A percentile compares a stretch with the other conserved stretches of the same genome.
These are phyloP conservation scores for Amazonetta brasiliensis DNA, from an alignment of 2,797 vertebrate genomes.

Conservation along the genomic window DNA sequence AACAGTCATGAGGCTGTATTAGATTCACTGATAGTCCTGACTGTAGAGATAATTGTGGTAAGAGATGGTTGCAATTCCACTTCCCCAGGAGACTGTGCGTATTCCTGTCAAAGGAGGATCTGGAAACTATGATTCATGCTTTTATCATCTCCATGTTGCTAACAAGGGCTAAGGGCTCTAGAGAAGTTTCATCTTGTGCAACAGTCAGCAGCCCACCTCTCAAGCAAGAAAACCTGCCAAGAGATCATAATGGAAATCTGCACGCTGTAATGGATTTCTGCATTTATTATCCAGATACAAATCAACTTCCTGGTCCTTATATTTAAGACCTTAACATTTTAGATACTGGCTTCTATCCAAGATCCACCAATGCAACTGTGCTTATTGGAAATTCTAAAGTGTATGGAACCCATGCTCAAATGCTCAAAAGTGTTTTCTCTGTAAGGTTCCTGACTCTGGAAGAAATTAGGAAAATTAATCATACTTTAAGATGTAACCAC, in stretches of 20 bases:
- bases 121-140: slow-evolving; percentile 66
- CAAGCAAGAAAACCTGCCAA: slow-evolving; percentile 66
- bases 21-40: slow-evolving; percentile 48
- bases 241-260: slow-evolving; percentile 74
- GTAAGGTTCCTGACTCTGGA: neutral
- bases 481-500: neutral
- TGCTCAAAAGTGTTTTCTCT: neutral
- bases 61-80: slow-evolving; percentile 47
- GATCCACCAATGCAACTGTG: neutral
- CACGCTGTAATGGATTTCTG: slow-evolving; percentile 69
- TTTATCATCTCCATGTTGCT: slow-evolving; percentile 61
- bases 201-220: slow-evolving; percentile 62
- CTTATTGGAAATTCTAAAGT: slow-evolving; percentile 7
- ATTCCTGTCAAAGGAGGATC: slow-evolving; percentile 58
- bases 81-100: slow-evolving; percentile 15
- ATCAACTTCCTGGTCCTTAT: slow-evolving; percentile 66
- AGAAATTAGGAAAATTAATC: neutral
- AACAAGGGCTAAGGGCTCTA: slow-evolving; percentile 43
- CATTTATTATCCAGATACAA: slow-evolving; percentile 72
- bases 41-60: slow-evolving; percentile 54
- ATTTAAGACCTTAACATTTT: slow-evolving; percentile 59
- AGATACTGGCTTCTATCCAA: slow-evolving; percentile 57
- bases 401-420: neutral
- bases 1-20: slow-evolving; percentile 36
- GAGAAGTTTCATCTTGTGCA: slow-evolving; percentile 60